Evolutionary conservation across 2,113 vertebrate genomes (phyloP), one percentile per base, ranked within the genome.

Genomic region (Theropithecus gelada): DNA sequence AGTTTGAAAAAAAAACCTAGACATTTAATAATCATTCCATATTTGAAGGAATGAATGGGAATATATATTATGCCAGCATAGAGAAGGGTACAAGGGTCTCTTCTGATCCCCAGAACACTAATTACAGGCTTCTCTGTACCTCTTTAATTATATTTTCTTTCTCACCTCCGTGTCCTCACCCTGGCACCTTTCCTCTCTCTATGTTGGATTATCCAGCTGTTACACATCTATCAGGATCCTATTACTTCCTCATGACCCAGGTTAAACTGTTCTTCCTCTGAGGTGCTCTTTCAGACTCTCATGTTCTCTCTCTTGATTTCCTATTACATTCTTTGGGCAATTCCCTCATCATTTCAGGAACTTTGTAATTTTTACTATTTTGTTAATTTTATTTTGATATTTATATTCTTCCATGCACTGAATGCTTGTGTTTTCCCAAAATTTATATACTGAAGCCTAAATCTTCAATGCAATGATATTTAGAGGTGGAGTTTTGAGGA

Each of bases 91-190:
- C 6, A 6, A 55, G 76, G 25, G 20, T 57, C 8, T 66, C 45
- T 88, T 82, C 30, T 2, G 2, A 35, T 20, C 4, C 23, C 23
- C 35, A n/a, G 22, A 81, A 18, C 1, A 72, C 5, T 20, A 57
- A 27, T 1, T 32, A 0, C 18, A 59, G 61, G 23, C 64, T n/a
- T 72, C 90, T 16, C 12, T 1, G 2, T 17, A 10, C 2, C 1
- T 32, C 3, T 27, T 84, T 22, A 7, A 30, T 72, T 12, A 22
- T 1, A 2, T 6, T 32, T 8, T 35, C 5, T n/a, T 17, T 10
- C 11, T n/a, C 23, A 20, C 1, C 12, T 83, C 64, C 75, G 4
- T 17, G 35, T 25, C 27, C 22, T 57, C 1, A n/a, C 2, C 5
- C 4, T 27, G 22, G 14, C 23, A 25, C 32, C 32, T 48, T 13